Evolutionary conservation across 2,113 vertebrate species (phyloP), one percentile per base, ranked within the genome.

Genomic region (Turnix velox): DNA sequence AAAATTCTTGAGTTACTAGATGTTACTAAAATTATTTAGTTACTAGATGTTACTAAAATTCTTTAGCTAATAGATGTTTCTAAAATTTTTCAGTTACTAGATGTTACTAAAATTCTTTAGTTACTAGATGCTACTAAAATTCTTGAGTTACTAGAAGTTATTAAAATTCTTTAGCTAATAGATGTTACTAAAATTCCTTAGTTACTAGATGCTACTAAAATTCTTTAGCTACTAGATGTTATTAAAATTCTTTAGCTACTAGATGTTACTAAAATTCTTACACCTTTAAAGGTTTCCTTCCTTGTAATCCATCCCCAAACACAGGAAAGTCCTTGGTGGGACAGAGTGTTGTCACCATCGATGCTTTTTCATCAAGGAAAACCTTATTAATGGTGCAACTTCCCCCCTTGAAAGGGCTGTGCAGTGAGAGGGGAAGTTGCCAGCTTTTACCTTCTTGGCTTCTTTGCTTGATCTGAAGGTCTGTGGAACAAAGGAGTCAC

Each of bases 391-490:
- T 4, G 68, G 75, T 4, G 5, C 42, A 35, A 74, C 63, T 75
- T 66, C 77, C 81, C 27, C 67, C 54, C 87, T 46, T 82, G 92
- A 89, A 88, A 91, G 82, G 55, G n/a, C 84, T 84, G 62, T 17
- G 46, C 93, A 65, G 48, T 69, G 84, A 27, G 46, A 55, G 51
- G 80, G 31, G n/a, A 73, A 55, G 73, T 33, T 84, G 91, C 35
- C 76, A 95, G 94, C 93, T 97, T n/a, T n/a, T 98, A 99, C 99
- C 98, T 99, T 99, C 97, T 98, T 98, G 91, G 98, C 90, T 92
- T 99, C 99, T 94, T 99, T 98, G 96, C 98, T 99, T 63, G 99
- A 99, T 98, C 98, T 98, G 98, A 99, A 99, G 94, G 97, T 97
- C 97, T 99, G 99, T 42, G 98, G 98, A 98, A 99, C 96, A 98